These are phyloP conservation scores for Branchipolynoe longqiensis DNA, from an alignment of 2,888 invertebrate species.

Conservation along the genomic window DNA sequence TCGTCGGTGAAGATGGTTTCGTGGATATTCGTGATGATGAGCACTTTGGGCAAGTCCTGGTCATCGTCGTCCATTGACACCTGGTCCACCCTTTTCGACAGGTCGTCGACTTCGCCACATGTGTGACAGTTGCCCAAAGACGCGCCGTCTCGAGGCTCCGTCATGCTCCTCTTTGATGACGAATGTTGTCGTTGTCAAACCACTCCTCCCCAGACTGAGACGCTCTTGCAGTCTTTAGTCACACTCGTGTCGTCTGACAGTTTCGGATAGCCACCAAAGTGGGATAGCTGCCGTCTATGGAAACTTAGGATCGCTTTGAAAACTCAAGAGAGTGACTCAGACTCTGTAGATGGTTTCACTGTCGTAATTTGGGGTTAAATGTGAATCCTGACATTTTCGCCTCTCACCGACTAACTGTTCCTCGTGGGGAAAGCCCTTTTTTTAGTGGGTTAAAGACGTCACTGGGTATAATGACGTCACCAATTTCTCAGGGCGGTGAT, in stretches of 20 bases:
- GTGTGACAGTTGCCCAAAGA: too few relatives aligned
- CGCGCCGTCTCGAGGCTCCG: too few relatives aligned
- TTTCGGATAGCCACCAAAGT: not conserved
- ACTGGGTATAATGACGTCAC: slow-evolving; percentile 7
- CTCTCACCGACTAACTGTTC: not conserved
- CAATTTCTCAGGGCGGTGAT: not conserved
- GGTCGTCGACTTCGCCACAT: slow-evolving; percentile 5
- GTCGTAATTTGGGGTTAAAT: slow-evolving; percentile 10
- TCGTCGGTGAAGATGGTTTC: slow-evolving; percentile 41
- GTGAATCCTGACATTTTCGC: not conserved
- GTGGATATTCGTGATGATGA: slow-evolving; percentile 49
- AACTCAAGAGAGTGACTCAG: too few relatives aligned
- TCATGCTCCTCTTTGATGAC: too few relatives aligned
- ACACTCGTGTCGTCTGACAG: too few relatives aligned
- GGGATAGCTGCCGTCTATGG: too few relatives aligned
- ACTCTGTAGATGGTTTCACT: not conserved
- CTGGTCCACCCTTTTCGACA: slow-evolving; percentile 13
- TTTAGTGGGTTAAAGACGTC: slow-evolving; percentile 25
- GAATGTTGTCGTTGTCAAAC: slow-evolving; percentile 15
- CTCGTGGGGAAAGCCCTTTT: slow-evolving; percentile 10
- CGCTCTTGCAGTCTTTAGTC: not conserved
- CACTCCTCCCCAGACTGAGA: not conserved
- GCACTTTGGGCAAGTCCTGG: slow-evolving; percentile 17
- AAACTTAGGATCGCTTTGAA: too few relatives aligned
- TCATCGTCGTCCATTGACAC: slow-evolving; percentile 40